These are phyloP conservation scores for Dryobota labecula DNA, from an alignment of 2,888 invertebrate genomes.

Conservation along the genomic window DNA sequence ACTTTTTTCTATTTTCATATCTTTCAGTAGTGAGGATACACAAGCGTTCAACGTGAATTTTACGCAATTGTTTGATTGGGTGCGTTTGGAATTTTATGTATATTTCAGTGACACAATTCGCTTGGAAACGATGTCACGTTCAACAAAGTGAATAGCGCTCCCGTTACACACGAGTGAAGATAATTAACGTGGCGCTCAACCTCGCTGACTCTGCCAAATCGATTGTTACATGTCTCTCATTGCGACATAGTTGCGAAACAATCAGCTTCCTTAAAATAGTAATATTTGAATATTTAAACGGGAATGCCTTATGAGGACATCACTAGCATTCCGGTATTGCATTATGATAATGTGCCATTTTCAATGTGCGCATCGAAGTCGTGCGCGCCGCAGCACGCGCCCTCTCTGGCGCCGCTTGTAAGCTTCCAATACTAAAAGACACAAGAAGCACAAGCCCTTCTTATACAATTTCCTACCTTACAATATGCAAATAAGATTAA, in stretches of 20 bases:
- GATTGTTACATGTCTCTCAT: constrained; percentile 57
- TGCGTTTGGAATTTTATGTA: constrained; percentile 30
- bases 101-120: constrained; percentile 53
- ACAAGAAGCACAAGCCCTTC: constrained; percentile 43
- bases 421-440: constrained; percentile 57
- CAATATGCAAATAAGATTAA: constrained; percentile 21
- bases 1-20: constrained; percentile 17
- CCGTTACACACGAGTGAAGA: constrained; percentile 52
- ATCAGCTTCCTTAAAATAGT: constrained; percentile 72
- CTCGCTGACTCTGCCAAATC: constrained; percentile 62
- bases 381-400: constrained; percentile 78
- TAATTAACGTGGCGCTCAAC: constrained; percentile 53
- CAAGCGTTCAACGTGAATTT: constrained; percentile 5
- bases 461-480: constrained; percentile 60
- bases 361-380: constrained; percentile 84
- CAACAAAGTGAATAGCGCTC: constrained; percentile 45
- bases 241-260: constrained; percentile 69
- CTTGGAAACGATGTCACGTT: constrained; percentile 52
- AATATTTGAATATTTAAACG: constrained; percentile 79
- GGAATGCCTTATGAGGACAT: constrained; percentile 80
- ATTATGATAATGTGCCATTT: constrained; percentile 89
- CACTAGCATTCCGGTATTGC: constrained; percentile 85
- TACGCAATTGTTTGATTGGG: constrained; percentile 25
- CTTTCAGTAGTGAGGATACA: constrained; percentile 13
- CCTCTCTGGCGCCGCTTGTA: constrained; percentile 79